phyloP scores from a whole-genome alignment of 2,888 invertebrate genomes.

The Euphydryas editha region DNA sequence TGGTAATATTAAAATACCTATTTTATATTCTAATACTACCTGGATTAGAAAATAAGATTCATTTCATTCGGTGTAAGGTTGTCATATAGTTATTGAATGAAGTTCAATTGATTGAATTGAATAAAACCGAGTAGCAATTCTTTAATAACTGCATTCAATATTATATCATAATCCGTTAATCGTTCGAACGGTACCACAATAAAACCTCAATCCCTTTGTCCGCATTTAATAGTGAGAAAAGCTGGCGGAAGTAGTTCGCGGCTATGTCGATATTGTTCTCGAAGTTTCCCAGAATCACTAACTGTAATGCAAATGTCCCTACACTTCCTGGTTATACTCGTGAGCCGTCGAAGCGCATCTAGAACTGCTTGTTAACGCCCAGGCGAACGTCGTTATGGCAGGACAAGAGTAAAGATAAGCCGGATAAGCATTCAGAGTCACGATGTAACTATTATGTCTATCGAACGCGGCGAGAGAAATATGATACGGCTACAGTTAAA shows the following conservation, averaged over 20 bases:
- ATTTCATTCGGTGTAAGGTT: background rate
- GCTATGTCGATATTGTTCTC: slow-evolving; percentile 65
- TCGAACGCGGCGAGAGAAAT: slow-evolving; percentile 56
- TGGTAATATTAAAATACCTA: slow-evolving; percentile 53
- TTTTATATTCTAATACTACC: slow-evolving; percentile 26
- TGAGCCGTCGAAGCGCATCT: slow-evolving; percentile 55
- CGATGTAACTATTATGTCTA: slow-evolving; percentile 63
- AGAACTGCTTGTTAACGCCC: slow-evolving; percentile 67
- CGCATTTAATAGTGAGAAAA: slow-evolving; percentile 51
- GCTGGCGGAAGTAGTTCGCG: slow-evolving; percentile 57
- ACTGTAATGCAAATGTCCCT: slow-evolving; percentile 75
- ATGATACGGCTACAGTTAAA: slow-evolving; percentile 49
- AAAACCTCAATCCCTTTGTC: slow-evolving; percentile 40
- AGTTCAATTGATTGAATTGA: background rate
- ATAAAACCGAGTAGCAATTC: slow-evolving; percentile 16
- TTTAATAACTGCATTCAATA: slow-evolving; percentile 19
- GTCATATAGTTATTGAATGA: background rate
- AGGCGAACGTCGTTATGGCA: slow-evolving; percentile 60
- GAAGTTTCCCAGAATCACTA: slow-evolving; percentile 67
- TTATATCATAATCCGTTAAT: slow-evolving; percentile 32
- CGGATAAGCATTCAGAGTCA: slow-evolving; percentile 73
- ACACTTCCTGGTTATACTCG: slow-evolving; percentile 66
- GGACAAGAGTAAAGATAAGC: slow-evolving; percentile 66
- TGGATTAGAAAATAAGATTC: slow-evolving; percentile 11
- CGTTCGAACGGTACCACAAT: slow-evolving; percentile 44